Conservation (phyloP, 2,113 vertebrate genomes). For the Nyctibius bracteatus region DNA sequence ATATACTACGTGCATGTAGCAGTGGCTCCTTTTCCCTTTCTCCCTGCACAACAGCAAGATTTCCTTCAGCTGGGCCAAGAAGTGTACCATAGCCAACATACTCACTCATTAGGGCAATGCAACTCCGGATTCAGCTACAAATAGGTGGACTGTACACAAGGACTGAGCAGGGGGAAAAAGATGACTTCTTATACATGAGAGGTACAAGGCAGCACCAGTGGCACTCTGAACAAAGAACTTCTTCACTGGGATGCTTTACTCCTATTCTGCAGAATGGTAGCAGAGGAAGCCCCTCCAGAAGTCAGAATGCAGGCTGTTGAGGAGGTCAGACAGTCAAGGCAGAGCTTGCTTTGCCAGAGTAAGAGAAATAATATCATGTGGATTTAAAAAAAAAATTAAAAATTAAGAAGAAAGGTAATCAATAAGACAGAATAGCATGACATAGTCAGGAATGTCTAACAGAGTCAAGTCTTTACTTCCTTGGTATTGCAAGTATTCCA, state of each 20-base stretch:
- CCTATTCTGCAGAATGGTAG: neutral
- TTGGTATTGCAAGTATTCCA: neutral
- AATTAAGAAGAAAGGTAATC: neutral
- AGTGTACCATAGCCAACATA: neutral
- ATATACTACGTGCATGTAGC: rapidly evolving
- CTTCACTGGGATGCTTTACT: neutral
- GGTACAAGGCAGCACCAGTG: neutral
- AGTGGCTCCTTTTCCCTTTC: neutral
- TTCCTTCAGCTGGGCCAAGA: neutral
- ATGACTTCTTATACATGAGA: neutral
- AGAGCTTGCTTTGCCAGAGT: neutral
- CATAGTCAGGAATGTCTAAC: neutral
- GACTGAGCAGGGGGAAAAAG: rapidly evolving
- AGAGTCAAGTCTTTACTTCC: neutral
- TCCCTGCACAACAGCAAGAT: neutral
- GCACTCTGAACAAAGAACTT: neutral
- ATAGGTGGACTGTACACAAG: neutral
- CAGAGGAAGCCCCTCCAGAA: neutral
- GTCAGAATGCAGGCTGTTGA: neutral
- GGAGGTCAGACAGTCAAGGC: neutral
- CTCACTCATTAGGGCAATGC: neutral
- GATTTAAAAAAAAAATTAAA: neutral
- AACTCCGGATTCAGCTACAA: neutral
- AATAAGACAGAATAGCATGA: neutral
- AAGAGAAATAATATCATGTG: neutral